Conservation (phyloP, 2,797 vertebrate genomes). For the Ceyx erithaca region DNA sequence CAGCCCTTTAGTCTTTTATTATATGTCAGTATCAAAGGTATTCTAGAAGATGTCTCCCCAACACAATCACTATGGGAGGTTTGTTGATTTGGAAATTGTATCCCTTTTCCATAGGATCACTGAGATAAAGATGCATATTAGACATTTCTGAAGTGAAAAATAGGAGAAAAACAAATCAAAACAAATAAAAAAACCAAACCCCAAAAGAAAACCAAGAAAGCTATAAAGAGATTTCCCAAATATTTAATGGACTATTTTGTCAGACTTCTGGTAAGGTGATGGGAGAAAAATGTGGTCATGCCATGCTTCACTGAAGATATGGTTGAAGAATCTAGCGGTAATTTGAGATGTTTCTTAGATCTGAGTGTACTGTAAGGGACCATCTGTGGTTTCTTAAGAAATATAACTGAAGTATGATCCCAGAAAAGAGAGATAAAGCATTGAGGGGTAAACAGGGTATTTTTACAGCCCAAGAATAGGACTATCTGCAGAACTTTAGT, state of each 20-base stretch:
- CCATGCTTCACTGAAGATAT: constrained; percentile 31
- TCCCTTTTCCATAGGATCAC: neutral
- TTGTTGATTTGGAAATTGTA: neutral
- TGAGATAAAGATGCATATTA: neutral
- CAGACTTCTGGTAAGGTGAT: constrained; percentile 41
- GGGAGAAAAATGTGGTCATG: constrained; percentile 28
- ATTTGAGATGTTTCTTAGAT: constrained; percentile 37
- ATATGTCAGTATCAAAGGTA: neutral
- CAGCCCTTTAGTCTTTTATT: neutral
- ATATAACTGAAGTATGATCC: constrained; percentile 29
- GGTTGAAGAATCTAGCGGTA: constrained; percentile 21
- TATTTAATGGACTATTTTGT: neutral
- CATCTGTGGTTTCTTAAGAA: constrained; percentile 50
- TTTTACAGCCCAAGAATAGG: constrained; percentile 26
- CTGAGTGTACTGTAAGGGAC: neutral
- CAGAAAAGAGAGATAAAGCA: constrained; percentile 13
- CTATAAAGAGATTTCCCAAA: neutral
- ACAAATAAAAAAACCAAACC: no score
- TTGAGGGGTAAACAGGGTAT: constrained; percentile 17
- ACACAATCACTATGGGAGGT: neutral
- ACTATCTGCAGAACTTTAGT: constrained; percentile 12
- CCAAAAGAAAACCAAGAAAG: neutral
- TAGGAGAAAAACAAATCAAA: neutral
- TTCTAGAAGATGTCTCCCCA: neutral
- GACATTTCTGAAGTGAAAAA: constrained; percentile 7